phyloP scores from a whole-genome alignment of 2,797 vertebrate species.

The Tympanoctomys barrerae region DNA sequence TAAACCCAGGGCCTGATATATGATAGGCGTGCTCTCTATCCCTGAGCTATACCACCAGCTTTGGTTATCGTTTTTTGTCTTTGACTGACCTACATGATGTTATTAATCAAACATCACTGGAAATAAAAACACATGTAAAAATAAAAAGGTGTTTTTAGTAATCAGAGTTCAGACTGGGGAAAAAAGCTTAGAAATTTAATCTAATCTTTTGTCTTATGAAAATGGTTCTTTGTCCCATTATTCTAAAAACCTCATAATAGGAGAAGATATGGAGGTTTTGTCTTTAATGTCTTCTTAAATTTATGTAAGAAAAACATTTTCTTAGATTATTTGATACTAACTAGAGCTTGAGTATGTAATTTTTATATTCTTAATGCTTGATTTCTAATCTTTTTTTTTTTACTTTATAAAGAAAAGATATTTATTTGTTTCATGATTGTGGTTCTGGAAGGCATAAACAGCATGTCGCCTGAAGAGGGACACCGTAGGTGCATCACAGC shows the following conservation, averaged over 20 bases:
- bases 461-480: background rate
- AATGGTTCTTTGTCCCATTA: slow-evolving; percentile 18
- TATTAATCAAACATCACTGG: slow-evolving; percentile 60
- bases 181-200: slow-evolving; percentile 63
- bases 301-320: slow-evolving; percentile 62
- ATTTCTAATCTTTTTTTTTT: background rate
- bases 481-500: background rate
- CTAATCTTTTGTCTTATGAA: slow-evolving; percentile 36
- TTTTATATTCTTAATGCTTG: slow-evolving; percentile 33
- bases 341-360: slow-evolving; percentile 31
- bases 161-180: slow-evolving; percentile 51
- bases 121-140: slow-evolving; percentile 63
- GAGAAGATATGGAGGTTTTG: background rate
- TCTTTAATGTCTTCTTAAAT: slow-evolving; percentile 50
- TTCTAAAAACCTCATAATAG: slow-evolving; percentile 44
- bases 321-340: slow-evolving; percentile 54
- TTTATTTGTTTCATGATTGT: background rate
- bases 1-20: background rate
- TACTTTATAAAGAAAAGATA: background rate
- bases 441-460: background rate
- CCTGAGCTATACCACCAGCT: background rate
- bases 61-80: slow-evolving; percentile 41
- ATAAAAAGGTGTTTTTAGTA: slow-evolving; percentile 51
- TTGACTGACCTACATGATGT: slow-evolving; percentile 30
- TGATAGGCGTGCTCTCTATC: background rate